These are phyloP conservation scores for Mormyrus lacerda DNA, from an alignment of 2,113 vertebrate genomes.

Conservation along the genomic window DNA sequence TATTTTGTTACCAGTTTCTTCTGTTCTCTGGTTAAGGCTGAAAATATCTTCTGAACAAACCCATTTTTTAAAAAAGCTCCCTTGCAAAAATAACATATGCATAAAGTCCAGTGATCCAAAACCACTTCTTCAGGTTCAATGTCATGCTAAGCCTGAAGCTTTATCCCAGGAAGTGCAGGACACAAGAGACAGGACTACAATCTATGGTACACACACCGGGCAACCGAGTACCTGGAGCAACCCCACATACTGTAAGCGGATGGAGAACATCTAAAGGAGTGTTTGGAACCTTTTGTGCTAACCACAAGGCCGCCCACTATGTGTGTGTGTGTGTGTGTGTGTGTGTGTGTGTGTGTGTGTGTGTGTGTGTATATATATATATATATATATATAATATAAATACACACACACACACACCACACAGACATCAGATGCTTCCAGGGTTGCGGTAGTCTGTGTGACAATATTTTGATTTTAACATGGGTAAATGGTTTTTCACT, in stretches of 20 bases:
- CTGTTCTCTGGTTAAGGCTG: background rate
- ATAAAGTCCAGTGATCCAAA: background rate
- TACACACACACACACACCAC: no score
- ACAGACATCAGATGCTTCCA: no score
- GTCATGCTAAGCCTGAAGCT: background rate
- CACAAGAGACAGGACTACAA: background rate
- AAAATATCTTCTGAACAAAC: background rate
- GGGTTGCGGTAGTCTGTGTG: no score
- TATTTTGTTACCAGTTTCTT: background rate
- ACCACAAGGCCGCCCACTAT: background rate
- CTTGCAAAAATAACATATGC: background rate
- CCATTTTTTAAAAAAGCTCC: background rate
- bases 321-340: no score
- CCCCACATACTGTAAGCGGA: background rate
- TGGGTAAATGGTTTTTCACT: no score
- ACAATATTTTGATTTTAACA: no score
- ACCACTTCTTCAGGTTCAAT: background rate
- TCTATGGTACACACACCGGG: background rate
- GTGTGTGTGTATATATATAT: no score
- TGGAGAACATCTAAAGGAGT: background rate
- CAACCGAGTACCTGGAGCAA: background rate
- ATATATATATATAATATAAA: no score
- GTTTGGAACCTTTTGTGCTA: background rate
- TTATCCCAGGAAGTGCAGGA: background rate
- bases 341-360: no score